These are phyloP conservation scores for Masticophis lateralis DNA, from an alignment of 2,797 vertebrate genomes.

Conservation along the genomic window DNA sequence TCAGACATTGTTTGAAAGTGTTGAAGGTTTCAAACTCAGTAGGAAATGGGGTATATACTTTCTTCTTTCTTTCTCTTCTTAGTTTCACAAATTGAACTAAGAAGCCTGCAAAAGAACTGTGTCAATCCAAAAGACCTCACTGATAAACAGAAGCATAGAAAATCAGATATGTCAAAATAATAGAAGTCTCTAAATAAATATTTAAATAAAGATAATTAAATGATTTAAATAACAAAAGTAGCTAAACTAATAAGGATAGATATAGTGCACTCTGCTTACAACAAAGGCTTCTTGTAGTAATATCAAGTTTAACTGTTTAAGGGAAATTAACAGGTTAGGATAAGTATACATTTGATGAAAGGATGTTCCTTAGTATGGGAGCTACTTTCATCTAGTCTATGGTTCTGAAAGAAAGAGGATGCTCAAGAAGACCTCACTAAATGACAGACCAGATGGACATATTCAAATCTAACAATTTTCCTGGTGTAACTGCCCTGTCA, in stretches of 20 bases:
- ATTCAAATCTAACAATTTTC: neutral
- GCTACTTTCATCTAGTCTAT: neutral
- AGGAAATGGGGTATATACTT: neutral
- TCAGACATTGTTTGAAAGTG: neutral
- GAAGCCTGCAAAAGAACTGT: neutral
- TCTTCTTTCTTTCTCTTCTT: neutral
- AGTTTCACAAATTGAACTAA: neutral
- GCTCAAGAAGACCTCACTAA: neutral
- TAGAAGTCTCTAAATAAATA: neutral
- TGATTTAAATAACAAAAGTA: neutral
- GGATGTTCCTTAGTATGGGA: neutral
- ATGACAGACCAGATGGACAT: neutral
- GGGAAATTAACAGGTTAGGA: neutral
- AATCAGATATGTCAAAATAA: neutral
- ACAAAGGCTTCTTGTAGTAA: neutral
- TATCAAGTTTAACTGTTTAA: neutral
- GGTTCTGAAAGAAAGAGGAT: neutral
- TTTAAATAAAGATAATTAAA: neutral
- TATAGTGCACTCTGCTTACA: neutral
- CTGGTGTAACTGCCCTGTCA: neutral
- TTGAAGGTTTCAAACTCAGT: neutral
- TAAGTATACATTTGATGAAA: neutral
- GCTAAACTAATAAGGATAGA: neutral
- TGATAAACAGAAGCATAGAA: neutral
- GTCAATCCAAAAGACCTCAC: neutral